These are phyloP conservation scores for Corythoichthys intestinalis DNA, from an alignment of 2,113 vertebrate species.

Conservation along the genomic window DNA sequence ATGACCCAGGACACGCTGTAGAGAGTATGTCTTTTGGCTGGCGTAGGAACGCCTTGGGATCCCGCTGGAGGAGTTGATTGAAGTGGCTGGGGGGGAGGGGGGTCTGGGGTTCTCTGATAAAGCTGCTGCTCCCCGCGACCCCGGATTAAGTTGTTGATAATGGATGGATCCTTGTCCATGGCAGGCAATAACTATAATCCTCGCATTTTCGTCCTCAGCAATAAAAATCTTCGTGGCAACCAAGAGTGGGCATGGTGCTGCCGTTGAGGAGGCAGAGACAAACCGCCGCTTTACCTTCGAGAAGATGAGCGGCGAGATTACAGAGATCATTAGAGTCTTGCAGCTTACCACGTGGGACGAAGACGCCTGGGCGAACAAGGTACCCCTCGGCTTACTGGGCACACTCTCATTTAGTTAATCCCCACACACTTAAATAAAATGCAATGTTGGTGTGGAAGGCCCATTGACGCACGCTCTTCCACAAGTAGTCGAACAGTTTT, in stretches of 20 bases:
- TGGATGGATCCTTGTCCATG: too few relatives aligned
- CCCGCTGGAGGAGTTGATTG: too few relatives aligned
- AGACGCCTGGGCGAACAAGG: constrained; percentile 97
- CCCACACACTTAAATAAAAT: constrained; percentile 4
- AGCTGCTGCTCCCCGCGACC: too few relatives aligned
- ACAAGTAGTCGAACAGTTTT: background rate
- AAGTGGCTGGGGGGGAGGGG: too few relatives aligned
- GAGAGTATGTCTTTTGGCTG: too few relatives aligned
- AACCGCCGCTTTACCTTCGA: constrained; percentile 93
- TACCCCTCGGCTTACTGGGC: constrained; percentile 38
- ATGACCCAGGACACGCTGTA: too few relatives aligned
- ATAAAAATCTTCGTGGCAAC: constrained; percentile 98
- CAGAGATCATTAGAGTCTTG: constrained; percentile 93
- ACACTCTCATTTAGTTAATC: constrained; percentile 7
- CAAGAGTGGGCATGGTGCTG: constrained; percentile 86
- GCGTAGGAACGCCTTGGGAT: too few relatives aligned
- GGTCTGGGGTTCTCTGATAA: too few relatives aligned
- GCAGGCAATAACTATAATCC: too few relatives aligned
- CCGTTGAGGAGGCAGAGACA: constrained; percentile 93
- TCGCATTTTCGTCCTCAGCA: constrained; percentile 68
- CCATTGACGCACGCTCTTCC: constrained; percentile 19
- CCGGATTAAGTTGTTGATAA: too few relatives aligned
- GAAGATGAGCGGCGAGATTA: constrained; percentile 97
- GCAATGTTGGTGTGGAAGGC: constrained; percentile 24
- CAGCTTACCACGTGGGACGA: constrained; percentile 99